A percentile compares a stretch with the other conserved stretches of the same genome.
These are phyloP conservation scores for Trichonephila inaurata DNA, from an alignment of 1,140 invertebrate species.

Conservation along the genomic window DNA sequence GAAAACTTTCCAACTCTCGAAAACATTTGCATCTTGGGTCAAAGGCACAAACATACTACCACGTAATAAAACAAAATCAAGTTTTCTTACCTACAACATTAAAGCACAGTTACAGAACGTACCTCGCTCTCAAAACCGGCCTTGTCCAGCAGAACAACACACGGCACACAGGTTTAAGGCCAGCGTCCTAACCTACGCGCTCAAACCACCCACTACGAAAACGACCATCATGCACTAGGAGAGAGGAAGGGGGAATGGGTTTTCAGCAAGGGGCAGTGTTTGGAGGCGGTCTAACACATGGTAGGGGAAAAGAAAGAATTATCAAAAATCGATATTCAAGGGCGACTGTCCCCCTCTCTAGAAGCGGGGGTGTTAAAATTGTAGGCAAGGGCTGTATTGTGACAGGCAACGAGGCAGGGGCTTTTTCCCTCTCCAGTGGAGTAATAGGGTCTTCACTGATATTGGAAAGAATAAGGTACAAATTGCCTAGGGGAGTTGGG, in stretches of 20 bases:
- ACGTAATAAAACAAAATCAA: neutral
- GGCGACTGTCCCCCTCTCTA: neutral
- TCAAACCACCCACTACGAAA: conserved; percentile 39
- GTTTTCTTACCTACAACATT: neutral
- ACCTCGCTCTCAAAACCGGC: neutral
- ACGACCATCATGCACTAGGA: neutral
- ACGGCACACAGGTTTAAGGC: too few species aligned
- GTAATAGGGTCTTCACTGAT: neutral
- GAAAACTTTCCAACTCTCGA: too few species aligned
- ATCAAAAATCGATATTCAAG: conserved; percentile 68
- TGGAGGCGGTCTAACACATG: conserved; percentile 12
- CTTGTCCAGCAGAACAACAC: conserved; percentile 18
- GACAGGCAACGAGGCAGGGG: neutral
- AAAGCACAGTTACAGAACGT: neutral
- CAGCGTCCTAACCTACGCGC: conserved; percentile 20
- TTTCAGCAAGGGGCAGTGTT: neutral
- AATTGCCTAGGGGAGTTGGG: neutral
- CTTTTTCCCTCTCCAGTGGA: neutral
- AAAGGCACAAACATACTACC: too few species aligned
- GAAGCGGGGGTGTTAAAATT: neutral
- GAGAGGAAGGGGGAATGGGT: conserved; percentile 9
- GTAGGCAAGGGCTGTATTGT: neutral
- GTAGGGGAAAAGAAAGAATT: conserved; percentile 5
- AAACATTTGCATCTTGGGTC: too few species aligned
- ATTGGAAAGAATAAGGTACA: neutral